Conservation (phyloP, 2,113 vertebrate genomes). For the Corynorhinus townsendii region DNA sequence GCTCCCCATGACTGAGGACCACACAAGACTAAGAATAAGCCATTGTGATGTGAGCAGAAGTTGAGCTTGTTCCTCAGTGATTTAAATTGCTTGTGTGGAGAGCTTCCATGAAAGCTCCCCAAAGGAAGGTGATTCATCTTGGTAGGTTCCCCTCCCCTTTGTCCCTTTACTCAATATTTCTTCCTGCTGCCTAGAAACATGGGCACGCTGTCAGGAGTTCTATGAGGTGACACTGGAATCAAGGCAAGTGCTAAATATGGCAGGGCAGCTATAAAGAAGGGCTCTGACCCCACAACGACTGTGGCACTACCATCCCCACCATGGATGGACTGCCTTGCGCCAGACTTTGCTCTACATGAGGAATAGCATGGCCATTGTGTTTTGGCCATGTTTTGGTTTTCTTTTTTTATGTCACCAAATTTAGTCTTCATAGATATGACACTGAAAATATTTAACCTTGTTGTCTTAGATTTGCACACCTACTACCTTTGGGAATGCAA, state of each 20-base stretch:
- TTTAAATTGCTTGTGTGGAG: not conserved
- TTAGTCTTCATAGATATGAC: not conserved
- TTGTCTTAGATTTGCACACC: not conserved
- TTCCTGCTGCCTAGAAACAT: not conserved
- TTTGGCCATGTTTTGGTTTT: not conserved
- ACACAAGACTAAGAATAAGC: not conserved
- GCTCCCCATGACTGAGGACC: not conserved
- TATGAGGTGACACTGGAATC: not conserved
- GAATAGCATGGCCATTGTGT: not conserved
- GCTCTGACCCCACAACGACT: not conserved
- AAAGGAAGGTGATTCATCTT: not conserved
- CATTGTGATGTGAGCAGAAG: not conserved
- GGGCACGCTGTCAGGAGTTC: not conserved
- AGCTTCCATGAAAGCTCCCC: not conserved
- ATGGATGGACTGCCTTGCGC: not conserved
- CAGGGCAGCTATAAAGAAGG: not conserved
- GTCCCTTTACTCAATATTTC: not conserved
- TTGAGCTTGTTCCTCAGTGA: not conserved
- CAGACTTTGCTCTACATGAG: not conserved
- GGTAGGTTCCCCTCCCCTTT: not conserved
- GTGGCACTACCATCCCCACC: not conserved
- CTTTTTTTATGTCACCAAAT: not conserved
- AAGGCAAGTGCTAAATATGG: not conserved
- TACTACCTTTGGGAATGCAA: not conserved
- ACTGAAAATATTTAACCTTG: not conserved